A percentile compares a stretch with the other conserved stretches of the same genome.
Evolutionary conservation across 2,113 vertebrate genomes (phyloP).

Genomic region (Colinus virginianus): DNA sequence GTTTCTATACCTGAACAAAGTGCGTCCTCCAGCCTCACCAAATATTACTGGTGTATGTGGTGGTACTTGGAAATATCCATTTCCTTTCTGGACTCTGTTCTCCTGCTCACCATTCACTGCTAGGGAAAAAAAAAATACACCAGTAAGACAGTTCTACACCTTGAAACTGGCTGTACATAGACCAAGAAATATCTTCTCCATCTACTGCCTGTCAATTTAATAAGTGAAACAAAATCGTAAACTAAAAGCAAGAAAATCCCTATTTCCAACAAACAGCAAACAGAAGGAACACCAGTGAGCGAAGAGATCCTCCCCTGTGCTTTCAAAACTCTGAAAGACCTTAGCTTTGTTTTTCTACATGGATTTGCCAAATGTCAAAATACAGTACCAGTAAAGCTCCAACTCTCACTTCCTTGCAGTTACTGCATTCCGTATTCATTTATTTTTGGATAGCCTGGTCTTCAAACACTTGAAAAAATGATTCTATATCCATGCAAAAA

Average conservation of each 20-base stretch:
- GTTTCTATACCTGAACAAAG: constrained; percentile 90
- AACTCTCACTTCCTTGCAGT: background rate
- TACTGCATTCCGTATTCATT: background rate
- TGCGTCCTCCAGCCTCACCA: constrained; percentile 95
- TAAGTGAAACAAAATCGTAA: background rate
- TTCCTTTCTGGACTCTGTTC: constrained; percentile 95
- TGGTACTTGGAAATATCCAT: constrained; percentile 99
- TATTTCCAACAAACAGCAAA: background rate
- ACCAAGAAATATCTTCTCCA: background rate
- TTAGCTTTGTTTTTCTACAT: background rate
- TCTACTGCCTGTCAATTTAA: background rate
- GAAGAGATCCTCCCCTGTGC: background rate
- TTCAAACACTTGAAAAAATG: background rate
- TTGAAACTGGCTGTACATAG: background rate
- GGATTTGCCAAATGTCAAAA: background rate
- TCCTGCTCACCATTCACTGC: constrained; percentile 96
- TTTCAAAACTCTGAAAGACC: background rate
- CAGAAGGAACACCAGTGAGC: background rate
- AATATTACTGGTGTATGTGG: constrained; percentile 98
- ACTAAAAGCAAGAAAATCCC: background rate
- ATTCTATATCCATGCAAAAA: background rate
- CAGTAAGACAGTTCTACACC: background rate
- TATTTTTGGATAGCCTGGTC: background rate
- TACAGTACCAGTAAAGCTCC: background rate
- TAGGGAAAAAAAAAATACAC: background rate